These are phyloP conservation scores for Corythornis cristatus DNA, from an alignment of 2,113 vertebrate genomes.

Conservation along the genomic window DNA sequence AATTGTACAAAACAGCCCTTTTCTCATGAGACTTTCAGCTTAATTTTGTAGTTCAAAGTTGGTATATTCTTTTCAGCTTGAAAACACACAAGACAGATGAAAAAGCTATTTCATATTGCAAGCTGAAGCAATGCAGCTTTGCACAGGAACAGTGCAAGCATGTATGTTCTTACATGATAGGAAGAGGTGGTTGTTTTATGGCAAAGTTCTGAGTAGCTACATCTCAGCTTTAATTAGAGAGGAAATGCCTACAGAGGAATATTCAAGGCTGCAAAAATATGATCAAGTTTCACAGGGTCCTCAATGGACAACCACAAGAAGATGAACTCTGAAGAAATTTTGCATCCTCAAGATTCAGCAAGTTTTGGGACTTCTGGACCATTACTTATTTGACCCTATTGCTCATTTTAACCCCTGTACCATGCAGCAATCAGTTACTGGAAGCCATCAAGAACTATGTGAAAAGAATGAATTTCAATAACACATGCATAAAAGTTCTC, in stretches of 20 bases:
- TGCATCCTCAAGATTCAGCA: background rate
- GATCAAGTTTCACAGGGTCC: accelerated
- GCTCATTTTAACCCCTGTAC: background rate
- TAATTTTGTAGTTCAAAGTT: background rate
- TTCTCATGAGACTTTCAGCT: background rate
- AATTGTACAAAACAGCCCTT: background rate
- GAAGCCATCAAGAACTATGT: background rate
- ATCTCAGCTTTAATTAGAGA: background rate
- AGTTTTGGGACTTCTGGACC: background rate
- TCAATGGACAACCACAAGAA: background rate
- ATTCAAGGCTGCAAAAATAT: background rate
- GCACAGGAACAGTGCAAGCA: background rate
- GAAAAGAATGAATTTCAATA: background rate
- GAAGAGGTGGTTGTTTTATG: background rate
- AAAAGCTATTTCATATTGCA: background rate
- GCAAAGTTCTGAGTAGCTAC: background rate
- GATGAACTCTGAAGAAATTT: background rate
- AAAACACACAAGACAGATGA: background rate
- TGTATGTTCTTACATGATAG: accelerated
- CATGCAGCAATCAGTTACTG: background rate
- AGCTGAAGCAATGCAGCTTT: background rate
- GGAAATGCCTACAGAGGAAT: background rate
- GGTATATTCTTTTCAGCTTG: background rate
- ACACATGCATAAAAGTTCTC: background rate
- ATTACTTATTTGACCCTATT: background rate